Evolutionary conservation across 37 sponge, comb jelly and placozoan species (phyloP).

Genomic region (Ianthella basta): DNA sequence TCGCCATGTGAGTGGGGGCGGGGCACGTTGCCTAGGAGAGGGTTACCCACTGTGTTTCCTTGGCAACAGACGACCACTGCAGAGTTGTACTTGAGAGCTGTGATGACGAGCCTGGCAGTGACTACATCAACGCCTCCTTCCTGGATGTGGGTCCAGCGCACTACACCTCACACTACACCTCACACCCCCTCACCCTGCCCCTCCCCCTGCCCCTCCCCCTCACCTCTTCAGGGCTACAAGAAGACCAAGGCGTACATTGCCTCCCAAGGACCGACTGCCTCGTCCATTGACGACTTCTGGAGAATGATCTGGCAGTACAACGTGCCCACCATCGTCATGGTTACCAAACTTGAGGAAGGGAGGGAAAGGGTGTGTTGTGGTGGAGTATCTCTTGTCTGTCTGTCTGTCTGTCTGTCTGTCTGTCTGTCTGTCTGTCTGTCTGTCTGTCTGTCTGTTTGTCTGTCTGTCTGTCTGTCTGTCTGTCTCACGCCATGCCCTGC

Average conservation of each 20-base stretch:
- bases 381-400: no score
- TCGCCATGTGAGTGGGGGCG: slow-evolving; percentile 67
- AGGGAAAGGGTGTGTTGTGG: slow-evolving; percentile 2
- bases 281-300: slow-evolving; percentile 30
- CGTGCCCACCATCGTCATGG: slow-evolving; percentile 23
- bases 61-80: slow-evolving; percentile 57
- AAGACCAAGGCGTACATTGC: slow-evolving; percentile 33
- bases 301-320: slow-evolving; percentile 31
- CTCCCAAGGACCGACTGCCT: slow-evolving; percentile 30
- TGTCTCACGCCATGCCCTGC: no score
- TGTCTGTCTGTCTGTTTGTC: no score
- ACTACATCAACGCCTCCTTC: slow-evolving; percentile 77
- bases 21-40: no score
- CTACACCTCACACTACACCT: background rate
- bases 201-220: slow-evolving; percentile 4
- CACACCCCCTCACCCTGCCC: background rate
- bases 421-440: no score
- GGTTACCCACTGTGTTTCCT: no score
- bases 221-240: slow-evolving; percentile 28
- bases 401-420: no score
- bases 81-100: slow-evolving; percentile 57
- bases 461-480: no score
- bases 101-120: slow-evolving; percentile 64
- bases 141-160: slow-evolving; percentile 53
- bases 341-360: slow-evolving; percentile 23